phyloP scores from a whole-genome alignment of 1,140 invertebrate genomes.

The Panagrolaimus sp. region DNA sequence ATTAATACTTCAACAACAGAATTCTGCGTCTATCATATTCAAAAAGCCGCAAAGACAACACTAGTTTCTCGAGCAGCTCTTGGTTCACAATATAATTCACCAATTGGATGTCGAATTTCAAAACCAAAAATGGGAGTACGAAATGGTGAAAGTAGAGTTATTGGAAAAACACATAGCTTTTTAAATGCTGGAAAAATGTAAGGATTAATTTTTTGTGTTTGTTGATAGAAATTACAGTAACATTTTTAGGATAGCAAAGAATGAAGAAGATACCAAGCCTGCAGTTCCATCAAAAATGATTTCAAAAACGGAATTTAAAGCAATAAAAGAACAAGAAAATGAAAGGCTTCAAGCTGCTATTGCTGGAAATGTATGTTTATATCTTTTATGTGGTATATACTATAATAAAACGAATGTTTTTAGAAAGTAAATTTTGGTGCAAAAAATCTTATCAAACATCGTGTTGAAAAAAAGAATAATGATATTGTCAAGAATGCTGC shows the following conservation, averaged over 20 bases:
- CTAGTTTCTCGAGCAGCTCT: background rate
- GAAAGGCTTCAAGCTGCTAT: background rate
- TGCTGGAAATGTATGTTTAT: background rate
- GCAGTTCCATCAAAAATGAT: background rate
- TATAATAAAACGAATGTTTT: background rate
- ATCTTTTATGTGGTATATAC: background rate
- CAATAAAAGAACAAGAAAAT: background rate
- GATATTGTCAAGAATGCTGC: background rate
- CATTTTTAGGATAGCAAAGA: background rate
- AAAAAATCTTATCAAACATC: background rate
- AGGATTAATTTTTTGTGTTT: background rate
- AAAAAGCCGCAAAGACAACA: background rate
- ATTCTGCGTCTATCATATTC: slow-evolving; percentile 11
- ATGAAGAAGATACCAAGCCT: background rate
- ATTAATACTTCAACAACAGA: background rate
- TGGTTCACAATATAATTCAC: background rate
- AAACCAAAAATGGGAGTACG: background rate
- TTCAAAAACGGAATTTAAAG: background rate
- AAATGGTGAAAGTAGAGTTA: background rate
- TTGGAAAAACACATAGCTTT: too few species aligned
- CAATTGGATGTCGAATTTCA: background rate
- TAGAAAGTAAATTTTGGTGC: background rate
- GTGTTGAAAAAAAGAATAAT: background rate
- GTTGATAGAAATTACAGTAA: too few species aligned
- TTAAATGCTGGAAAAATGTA: too few species aligned